A percentile compares a stretch with the other conserved stretches of the same genome.
These are phyloP conservation scores for Cantharis flavilabris DNA, from an alignment of 2,888 invertebrate species.

Conservation along the genomic window DNA sequence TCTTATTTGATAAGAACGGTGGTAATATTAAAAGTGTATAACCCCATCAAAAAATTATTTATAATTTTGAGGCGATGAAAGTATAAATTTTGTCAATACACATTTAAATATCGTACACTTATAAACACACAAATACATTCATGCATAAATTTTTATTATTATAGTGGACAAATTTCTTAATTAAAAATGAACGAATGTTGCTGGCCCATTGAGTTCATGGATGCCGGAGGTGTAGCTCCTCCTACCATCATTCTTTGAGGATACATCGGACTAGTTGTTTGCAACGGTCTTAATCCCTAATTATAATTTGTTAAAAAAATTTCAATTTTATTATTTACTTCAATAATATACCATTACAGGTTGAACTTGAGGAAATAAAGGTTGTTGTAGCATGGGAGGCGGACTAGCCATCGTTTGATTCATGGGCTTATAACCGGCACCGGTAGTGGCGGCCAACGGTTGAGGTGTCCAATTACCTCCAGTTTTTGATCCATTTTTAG, in stretches of 20 bases:
- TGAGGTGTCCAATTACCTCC: constrained; percentile 82
- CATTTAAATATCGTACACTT: constrained; percentile 8
- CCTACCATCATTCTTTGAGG: constrained; percentile 46
- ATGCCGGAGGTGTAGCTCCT: constrained; percentile 41
- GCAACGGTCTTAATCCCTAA: constrained; percentile 51
- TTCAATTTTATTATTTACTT: neutral
- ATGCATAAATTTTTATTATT: constrained; percentile 15
- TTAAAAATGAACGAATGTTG: constrained; percentile 53
- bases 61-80: constrained; percentile 2
- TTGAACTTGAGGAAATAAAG: constrained; percentile 49
- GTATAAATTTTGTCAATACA: constrained; percentile 20
- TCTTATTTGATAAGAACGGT: neutral
- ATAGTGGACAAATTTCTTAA: constrained; percentile 31
- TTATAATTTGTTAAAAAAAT: neutral
- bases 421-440: constrained; percentile 87
- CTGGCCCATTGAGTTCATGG: constrained; percentile 46
- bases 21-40: neutral
- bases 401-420: constrained; percentile 55
- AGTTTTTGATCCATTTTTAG: constrained; percentile 82
- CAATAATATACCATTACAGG: constrained; percentile 47
- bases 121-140: constrained; percentile 13
- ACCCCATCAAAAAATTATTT: neutral
- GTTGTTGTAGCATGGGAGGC: constrained; percentile 40
- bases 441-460: constrained; percentile 87
- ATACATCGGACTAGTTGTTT: constrained; percentile 44